Base-by-base conservation (phyloP, 1,140 invertebrate genomes). In the Pseudomyrmex dendroicus region DNA sequence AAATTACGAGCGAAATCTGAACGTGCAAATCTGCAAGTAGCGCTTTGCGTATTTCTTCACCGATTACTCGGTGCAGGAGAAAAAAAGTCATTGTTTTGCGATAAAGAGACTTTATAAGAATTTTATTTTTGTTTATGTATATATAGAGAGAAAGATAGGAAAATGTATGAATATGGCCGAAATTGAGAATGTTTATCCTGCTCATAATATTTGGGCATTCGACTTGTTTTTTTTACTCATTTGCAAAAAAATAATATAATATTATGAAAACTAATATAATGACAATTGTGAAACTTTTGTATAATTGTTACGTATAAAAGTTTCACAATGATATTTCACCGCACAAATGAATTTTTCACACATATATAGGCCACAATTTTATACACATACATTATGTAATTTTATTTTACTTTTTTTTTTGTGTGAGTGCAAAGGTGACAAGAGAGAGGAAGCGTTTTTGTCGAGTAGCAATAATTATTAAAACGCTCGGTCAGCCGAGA, bases 51-150 rank as follows among this genome's bases (percentile, higher is more conserved):
- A 48, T 44, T 61, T 62, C 7, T 2, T 22, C 12, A 44, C 3
- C 54, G n/a, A 61, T 70, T 48, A 50, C 66, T 80, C 64, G 5
- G 35, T 13, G 50, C 7, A 64, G 13, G 7, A 15, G 22, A 13
- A 15, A 44, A 54, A 57, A 54, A 62, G 44, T 44, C 80, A 44
- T 85, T 88, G 84, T 90, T 89, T 88, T 44, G 57, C 35, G 35
- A 35, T 5, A 7, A 35, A 76, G 59, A 56, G 62, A 87, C 63
- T 87, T 87, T 62, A 64, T 46, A 89, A 86, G 20, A 90, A 85
- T 89, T 86, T 90, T 35, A 90, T 89, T 85, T 85, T 90, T 85
- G 77, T 90, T 86, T 90, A 50, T 84, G 68, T 73, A 46, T 82
- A 80, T 72, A 84, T 63, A 59, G 35, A 17, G 25, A 73, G 54